Evolutionary conservation across 2,888 invertebrate species (phyloP).

Genomic region (Malthinus flaveolus): DNA sequence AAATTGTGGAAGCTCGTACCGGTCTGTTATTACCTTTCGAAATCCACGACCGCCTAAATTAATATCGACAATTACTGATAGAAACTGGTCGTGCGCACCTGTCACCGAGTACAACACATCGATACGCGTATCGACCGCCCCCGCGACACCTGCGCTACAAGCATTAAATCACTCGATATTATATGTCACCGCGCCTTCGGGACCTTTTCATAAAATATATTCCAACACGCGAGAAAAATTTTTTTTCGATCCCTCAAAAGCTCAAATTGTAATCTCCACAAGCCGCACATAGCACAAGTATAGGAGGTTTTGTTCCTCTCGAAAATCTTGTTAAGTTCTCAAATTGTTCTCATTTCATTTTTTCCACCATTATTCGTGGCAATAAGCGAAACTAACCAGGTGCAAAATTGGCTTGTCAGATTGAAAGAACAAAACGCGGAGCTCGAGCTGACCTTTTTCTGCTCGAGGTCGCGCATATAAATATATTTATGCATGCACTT

Average conservation of each 20-base stretch:
- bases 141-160: constrained; percentile 34
- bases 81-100: constrained; percentile 33
- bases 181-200: constrained; percentile 28
- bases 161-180: constrained; percentile 32
- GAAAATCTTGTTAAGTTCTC: constrained; percentile 7
- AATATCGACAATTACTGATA: constrained; percentile 42
- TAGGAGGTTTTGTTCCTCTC: not conserved
- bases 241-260: not conserved
- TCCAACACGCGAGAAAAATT: constrained; percentile 18
- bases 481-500: no score
- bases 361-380: constrained; percentile 16
- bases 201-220: constrained; percentile 19
- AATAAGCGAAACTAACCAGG: constrained; percentile 30
- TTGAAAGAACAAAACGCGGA: constrained; percentile 22
- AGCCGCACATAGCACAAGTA: not conserved
- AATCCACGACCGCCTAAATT: constrained; percentile 34
- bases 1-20: constrained; percentile 38
- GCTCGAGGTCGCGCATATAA: constrained; percentile 19
- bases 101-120: constrained; percentile 37
- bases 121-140: constrained; percentile 37
- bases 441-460: constrained; percentile 19
- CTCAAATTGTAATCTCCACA: not conserved
- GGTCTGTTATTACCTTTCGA: constrained; percentile 36
- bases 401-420: constrained; percentile 30
- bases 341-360: constrained; percentile 17